phyloP scores from a whole-genome alignment of 2,888 invertebrate genomes.

The Chromoteleia sp. region DNA sequence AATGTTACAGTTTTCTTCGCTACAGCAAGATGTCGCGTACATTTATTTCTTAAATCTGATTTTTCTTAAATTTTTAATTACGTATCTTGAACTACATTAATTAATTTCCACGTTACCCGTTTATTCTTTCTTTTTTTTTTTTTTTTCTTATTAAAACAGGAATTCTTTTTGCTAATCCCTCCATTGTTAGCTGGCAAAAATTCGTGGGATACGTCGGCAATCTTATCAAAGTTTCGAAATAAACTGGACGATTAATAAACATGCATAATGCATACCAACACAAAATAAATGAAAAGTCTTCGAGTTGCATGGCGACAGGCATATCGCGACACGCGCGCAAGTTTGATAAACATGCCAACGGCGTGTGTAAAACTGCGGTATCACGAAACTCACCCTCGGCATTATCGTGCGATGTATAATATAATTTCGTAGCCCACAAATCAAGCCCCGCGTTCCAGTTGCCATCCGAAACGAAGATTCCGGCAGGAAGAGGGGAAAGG shows the following conservation, averaged over 20 bases:
- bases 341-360: conserved; percentile 58
- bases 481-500: background rate
- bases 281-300: conserved; percentile 53
- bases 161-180: conserved; percentile 7
- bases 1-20: too few species aligned
- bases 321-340: conserved; percentile 54
- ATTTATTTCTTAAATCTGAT: too few species aligned
- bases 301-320: conserved; percentile 54
- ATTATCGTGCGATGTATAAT: conserved; percentile 58
- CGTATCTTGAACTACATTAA: too few species aligned
- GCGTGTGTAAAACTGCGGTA: conserved; percentile 56
- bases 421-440: conserved; percentile 65
- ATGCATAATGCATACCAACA: conserved; percentile 50
- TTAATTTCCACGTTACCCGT: too few species aligned
- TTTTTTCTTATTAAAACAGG: background rate
- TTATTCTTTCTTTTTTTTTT: background rate
- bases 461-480: conserved; percentile 14
- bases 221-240: conserved; percentile 38
- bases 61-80: too few species aligned
- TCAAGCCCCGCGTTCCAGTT: conserved; percentile 50
- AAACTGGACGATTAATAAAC: conserved; percentile 55
- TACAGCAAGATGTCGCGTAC: too few species aligned
- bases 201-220: conserved; percentile 20
- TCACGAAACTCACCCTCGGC: conserved; percentile 63
- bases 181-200: conserved; percentile 7